Percentiles rank a stretch among this genome's conserved stretches.
Conservation (phyloP, 1,140 invertebrate genomes). For the Agrypnia vestita region DNA sequence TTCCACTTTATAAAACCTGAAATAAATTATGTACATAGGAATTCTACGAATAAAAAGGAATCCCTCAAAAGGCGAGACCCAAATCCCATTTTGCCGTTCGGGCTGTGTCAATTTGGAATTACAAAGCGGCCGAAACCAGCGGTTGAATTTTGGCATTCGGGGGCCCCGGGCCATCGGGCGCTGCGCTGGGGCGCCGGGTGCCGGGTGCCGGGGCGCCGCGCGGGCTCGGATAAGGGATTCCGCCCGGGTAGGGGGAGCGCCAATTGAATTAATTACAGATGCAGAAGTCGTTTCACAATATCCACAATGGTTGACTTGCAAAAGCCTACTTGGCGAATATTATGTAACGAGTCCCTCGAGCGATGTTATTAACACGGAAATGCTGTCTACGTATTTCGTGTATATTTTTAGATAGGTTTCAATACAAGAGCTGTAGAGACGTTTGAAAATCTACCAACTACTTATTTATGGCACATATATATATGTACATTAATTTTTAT, state of each 20-base stretch:
- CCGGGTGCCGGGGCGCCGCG: slow-evolving; percentile 10
- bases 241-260: slow-evolving; percentile 27
- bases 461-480: too few relatives aligned
- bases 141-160: slow-evolving; percentile 46
- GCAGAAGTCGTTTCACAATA: slow-evolving; percentile 52
- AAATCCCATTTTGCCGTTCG: slow-evolving; percentile 37
- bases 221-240: slow-evolving; percentile 41
- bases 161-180: slow-evolving; percentile 25
- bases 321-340: slow-evolving; percentile 1
- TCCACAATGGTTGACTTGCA: slow-evolving; percentile 21
- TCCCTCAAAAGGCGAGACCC: slow-evolving; percentile 30
- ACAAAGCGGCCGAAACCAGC: slow-evolving; percentile 43
- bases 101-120: slow-evolving; percentile 54
- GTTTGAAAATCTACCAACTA: too few relatives aligned
- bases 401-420: too few relatives aligned
- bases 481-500: too few relatives aligned
- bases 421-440: too few relatives aligned
- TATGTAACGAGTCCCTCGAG: slow-evolving; percentile 26
- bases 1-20: not conserved
- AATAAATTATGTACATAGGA: not conserved
- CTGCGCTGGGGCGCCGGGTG: not conserved
- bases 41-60: slow-evolving; percentile 11
- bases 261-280: slow-evolving; percentile 60
- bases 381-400: too few relatives aligned
- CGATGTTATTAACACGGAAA: not conserved